phyloP scores from a whole-genome alignment of 1,140 invertebrate species.

The Brachionus manjavacas region DNA sequence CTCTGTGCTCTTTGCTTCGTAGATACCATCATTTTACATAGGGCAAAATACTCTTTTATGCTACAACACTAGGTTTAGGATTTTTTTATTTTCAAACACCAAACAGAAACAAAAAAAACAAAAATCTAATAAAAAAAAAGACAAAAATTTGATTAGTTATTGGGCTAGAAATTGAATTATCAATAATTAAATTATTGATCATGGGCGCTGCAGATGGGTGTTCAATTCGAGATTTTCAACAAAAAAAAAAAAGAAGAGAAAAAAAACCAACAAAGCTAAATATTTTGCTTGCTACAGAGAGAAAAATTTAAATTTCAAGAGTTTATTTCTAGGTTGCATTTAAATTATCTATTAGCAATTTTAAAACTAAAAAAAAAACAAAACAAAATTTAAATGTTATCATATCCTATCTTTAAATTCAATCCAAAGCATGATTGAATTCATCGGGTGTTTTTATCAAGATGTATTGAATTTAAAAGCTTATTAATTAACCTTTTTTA shows the following conservation, averaged over 20 bases:
- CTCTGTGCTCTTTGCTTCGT: constrained; percentile 16
- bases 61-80: constrained; percentile 4
- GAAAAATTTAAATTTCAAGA: not conserved
- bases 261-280: not conserved
- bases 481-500: constrained; percentile 40
- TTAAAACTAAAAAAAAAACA: not conserved
- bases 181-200: constrained; percentile 33
- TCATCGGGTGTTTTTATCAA: constrained; percentile 9
- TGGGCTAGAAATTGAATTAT: constrained; percentile 15
- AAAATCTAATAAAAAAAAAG: not conserved
- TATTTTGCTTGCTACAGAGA: not conserved
- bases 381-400: constrained; percentile 6
- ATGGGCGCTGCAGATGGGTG: not conserved
- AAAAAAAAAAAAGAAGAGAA: not conserved
- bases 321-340: constrained; percentile 15
- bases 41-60: not conserved
- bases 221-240: not conserved
- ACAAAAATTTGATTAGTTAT: constrained; percentile 17
- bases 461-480: constrained; percentile 33
- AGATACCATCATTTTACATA: constrained; percentile 27
- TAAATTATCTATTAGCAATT: constrained; percentile 12
- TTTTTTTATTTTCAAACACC: not conserved
- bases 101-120: constrained; percentile 13
- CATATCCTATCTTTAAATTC: constrained; percentile 21
- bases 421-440: constrained; percentile 5